Percentiles rank a stretch among this genome's conserved stretches.
These are phyloP conservation scores for Tetraneura akinire DNA, from an alignment of 1,140 invertebrate species.

Conservation along the genomic window DNA sequence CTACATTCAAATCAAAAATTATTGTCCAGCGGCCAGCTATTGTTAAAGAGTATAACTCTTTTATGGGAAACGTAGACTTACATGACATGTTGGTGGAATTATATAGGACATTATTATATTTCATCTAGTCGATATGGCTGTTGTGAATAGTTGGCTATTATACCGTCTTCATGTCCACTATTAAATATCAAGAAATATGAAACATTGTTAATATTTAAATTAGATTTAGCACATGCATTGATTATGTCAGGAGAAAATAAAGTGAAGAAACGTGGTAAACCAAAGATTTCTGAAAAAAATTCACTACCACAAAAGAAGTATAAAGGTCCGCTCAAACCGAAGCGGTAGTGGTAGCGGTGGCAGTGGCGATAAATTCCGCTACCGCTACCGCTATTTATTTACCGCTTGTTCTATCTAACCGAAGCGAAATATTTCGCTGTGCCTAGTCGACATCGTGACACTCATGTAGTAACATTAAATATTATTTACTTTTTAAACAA, in stretches of 20 bases:
- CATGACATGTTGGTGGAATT: slow-evolving; percentile 52
- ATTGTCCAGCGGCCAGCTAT: slow-evolving; percentile 46
- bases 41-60: slow-evolving; percentile 52
- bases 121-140: slow-evolving; percentile 50
- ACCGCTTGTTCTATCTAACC: background rate
- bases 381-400: background rate
- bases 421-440: background rate
- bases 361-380: background rate
- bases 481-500: background rate
- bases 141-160: slow-evolving; percentile 49
- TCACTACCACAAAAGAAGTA: background rate
- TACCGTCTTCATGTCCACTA: background rate
- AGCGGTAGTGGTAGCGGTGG: background rate
- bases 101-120: slow-evolving; percentile 40
- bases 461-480: background rate
- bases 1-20: slow-evolving; percentile 51
- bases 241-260: slow-evolving; percentile 16
- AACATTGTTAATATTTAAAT: background rate
- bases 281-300: background rate
- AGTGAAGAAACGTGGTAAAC: slow-evolving; percentile 10
- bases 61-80: slow-evolving; percentile 53
- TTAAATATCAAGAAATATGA: slow-evolving; percentile 26
- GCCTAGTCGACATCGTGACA: background rate
- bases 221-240: background rate
- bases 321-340: background rate